phyloP scores from a whole-genome alignment of 2,113 vertebrate species.

The Pomatorhinus ruficollis region DNA sequence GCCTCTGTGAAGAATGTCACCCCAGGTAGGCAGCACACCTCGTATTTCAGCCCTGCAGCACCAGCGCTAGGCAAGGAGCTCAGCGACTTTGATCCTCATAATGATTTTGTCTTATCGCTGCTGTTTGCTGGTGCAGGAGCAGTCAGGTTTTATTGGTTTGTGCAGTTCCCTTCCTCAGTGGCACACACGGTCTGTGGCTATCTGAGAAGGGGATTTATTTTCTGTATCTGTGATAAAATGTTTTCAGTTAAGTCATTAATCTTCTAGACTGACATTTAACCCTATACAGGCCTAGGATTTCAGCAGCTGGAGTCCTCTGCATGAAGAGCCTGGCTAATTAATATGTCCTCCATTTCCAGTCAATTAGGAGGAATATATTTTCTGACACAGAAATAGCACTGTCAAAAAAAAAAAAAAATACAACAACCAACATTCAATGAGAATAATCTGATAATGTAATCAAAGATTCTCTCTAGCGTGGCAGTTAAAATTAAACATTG shows the following conservation, averaged over 20 bases:
- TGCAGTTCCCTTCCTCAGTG: not conserved
- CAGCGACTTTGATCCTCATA: not conserved
- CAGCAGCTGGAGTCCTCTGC: not conserved
- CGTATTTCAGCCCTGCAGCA: not conserved
- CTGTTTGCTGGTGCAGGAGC: not conserved
- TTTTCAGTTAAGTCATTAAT: slow-evolving; percentile 31
- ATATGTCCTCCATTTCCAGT: not conserved
- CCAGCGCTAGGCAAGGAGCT: not conserved
- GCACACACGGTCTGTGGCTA: not conserved
- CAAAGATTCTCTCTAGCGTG: not conserved
- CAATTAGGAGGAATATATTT: slow-evolving; percentile 5
- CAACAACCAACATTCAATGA: not conserved
- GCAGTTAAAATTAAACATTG: slow-evolving; percentile 43
- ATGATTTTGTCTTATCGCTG: not conserved
- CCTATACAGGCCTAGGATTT: not conserved
- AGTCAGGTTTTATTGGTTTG: not conserved
- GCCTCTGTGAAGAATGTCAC: not conserved
- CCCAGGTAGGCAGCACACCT: not conserved
- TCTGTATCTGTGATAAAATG: not conserved
- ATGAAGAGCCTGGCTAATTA: not conserved
- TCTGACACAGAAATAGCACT: not conserved
- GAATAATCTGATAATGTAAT: slow-evolving; percentile 53
- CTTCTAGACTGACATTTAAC: slow-evolving; percentile 29
- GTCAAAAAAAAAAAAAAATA: not conserved
- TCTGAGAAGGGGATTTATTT: slow-evolving; percentile 14